phyloP scores from a whole-genome alignment of 2,797 vertebrate genomes.

The Microchirus variegatus region DNA sequence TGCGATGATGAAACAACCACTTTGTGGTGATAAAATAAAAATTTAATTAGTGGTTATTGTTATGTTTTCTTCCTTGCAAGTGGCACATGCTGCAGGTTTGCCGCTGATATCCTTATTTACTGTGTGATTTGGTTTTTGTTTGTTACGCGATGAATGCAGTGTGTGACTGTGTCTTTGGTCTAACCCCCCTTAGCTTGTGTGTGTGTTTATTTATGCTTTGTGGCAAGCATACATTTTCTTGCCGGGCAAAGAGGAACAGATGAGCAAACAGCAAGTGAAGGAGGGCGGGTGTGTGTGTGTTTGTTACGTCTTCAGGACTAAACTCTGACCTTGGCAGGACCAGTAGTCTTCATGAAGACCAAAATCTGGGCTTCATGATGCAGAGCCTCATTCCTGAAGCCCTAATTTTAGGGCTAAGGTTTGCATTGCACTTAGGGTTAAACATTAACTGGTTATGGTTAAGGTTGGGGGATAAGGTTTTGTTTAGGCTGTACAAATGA shows the following conservation, averaged over 20 bases:
- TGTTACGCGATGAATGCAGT: conserved; percentile 19
- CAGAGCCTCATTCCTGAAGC: too few relatives aligned
- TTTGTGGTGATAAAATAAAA: conserved; percentile 25
- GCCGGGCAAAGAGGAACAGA: conserved; percentile 49
- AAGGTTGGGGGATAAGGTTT: too few relatives aligned
- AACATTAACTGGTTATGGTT: too few relatives aligned
- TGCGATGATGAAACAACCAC: conserved; percentile 4
- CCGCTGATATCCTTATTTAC: conserved; percentile 38
- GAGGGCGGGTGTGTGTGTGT: conserved; percentile 27
- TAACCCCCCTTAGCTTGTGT: conserved; percentile 17
- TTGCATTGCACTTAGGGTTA: too few relatives aligned
- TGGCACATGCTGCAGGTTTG: conserved; percentile 5
- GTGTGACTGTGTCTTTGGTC: conserved; percentile 15
- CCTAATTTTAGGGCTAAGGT: too few relatives aligned
- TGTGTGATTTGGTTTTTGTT: conserved; percentile 25
- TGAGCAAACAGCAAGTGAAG: conserved; percentile 46
- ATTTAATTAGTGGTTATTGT: conserved; percentile 37
- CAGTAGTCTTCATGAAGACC: too few relatives aligned
- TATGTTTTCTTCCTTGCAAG: conserved; percentile 11
- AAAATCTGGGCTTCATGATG: too few relatives aligned
- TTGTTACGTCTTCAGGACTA: not conserved
- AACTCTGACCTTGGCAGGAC: too few relatives aligned
- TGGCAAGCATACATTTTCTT: conserved; percentile 53
- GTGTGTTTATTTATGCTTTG: conserved; percentile 51
- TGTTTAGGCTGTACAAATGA: too few relatives aligned